Conservation (phyloP, 2,797 vertebrate genomes). For the Miichthys miiuy region DNA sequence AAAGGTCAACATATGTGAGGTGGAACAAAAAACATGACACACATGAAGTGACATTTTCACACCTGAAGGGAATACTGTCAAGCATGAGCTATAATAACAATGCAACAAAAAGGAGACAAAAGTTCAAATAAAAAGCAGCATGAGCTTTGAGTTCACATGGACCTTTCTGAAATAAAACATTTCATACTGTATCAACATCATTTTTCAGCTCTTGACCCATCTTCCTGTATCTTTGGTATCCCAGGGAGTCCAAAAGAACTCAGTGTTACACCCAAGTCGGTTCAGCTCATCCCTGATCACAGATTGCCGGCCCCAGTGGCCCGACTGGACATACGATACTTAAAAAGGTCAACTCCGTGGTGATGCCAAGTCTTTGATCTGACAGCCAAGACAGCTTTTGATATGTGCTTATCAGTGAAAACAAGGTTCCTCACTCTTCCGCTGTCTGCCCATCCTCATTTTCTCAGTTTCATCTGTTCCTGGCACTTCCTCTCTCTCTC, state of each 20-base stretch:
- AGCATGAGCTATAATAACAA: not conserved
- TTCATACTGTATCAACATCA: constrained; percentile 25
- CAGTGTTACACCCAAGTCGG: constrained; percentile 36
- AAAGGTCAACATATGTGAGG: not conserved
- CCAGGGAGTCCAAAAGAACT: constrained; percentile 56
- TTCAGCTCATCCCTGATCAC: constrained; percentile 57
- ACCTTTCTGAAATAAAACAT: constrained; percentile 12
- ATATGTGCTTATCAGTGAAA: constrained; percentile 70
- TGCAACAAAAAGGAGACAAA: not conserved
- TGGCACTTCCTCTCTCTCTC: constrained; percentile 28
- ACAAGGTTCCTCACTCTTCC: constrained; percentile 62
- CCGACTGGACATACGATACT: constrained; percentile 52
- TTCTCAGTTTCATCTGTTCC: constrained; percentile 53
- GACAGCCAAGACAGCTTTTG: constrained; percentile 69
- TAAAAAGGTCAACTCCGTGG: constrained; percentile 54
- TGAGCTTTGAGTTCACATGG: not conserved
- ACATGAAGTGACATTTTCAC: not conserved
- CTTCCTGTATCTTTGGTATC: constrained; percentile 26
- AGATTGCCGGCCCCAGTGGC: constrained; percentile 59
- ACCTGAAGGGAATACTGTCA: not conserved
- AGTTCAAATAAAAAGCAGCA: not conserved
- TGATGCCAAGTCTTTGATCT: constrained; percentile 72
- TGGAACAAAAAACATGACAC: not conserved
- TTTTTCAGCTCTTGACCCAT: constrained; percentile 21
- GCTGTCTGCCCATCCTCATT: constrained; percentile 47